phyloP scores from a whole-genome alignment of 2,888 invertebrate genomes.

The Limnephilus rhombicus region DNA sequence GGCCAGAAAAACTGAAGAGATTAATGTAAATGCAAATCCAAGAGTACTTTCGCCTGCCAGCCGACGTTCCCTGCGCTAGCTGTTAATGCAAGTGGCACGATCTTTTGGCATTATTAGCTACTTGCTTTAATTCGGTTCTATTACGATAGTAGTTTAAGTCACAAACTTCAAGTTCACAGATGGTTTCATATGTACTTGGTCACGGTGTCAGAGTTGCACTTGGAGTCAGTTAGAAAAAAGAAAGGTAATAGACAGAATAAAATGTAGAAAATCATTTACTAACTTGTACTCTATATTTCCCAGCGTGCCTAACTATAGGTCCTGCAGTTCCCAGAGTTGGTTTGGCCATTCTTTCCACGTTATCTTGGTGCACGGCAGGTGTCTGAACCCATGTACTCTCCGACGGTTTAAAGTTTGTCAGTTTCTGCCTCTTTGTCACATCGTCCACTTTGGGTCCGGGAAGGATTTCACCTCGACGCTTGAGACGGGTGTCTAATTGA shows the following conservation, averaged over 20 bases:
- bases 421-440: constrained; percentile 68
- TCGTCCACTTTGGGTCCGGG: constrained; percentile 73
- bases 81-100: no score
- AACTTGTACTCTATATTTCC: constrained; percentile 75
- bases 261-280: background rate
- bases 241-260: background rate
- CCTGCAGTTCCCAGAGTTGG: constrained; percentile 73
- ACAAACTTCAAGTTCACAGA: no score
- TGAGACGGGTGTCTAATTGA: constrained; percentile 72
- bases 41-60: no score
- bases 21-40: no score
- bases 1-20: no score
- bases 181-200: no score
- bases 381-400: constrained; percentile 63
- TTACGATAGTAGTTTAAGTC: no score
- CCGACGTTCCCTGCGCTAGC: no score
- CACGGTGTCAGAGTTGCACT: no score
- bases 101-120: no score
- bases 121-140: no score
- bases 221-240: no score
- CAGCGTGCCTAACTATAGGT: constrained; percentile 74
- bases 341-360: constrained; percentile 67
- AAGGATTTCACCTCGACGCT: constrained; percentile 71
- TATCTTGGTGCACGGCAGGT: constrained; percentile 59
- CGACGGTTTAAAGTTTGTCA: constrained; percentile 59